phyloP scores from a whole-genome alignment of 2,113 vertebrate genomes.

The Trichomycterus rosablanca region DNA sequence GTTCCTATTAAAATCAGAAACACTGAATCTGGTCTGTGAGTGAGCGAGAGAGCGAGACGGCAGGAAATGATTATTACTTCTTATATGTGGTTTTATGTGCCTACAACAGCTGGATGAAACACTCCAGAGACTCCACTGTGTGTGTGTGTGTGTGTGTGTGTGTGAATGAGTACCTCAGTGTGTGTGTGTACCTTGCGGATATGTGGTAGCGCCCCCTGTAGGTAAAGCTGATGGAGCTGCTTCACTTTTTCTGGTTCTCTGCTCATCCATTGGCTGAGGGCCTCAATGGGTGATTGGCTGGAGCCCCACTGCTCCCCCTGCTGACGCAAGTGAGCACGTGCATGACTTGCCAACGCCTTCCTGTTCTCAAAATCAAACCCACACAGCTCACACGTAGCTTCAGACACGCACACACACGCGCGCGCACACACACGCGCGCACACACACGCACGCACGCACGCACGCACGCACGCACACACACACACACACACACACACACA shows the following conservation, averaged over 20 bases:
- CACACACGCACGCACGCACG: not conserved
- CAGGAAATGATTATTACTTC: too few species aligned
- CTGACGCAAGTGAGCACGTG: constrained; percentile 85
- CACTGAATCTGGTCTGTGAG: too few species aligned
- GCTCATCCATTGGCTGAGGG: constrained; percentile 84
- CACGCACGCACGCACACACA: constrained; percentile 2
- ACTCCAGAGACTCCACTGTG: not conserved
- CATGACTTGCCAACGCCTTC: constrained; percentile 89
- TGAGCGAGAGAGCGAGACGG: too few species aligned
- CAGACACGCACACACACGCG: constrained; percentile 50
- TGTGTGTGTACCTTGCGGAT: constrained; percentile 49
- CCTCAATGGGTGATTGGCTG: constrained; percentile 86
- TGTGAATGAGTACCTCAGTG: too few species aligned
- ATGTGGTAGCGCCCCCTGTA: constrained; percentile 76
- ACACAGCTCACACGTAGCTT: constrained; percentile 86
- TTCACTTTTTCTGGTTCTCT: constrained; percentile 79
- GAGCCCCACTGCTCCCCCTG: constrained; percentile 89
- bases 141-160: not conserved
- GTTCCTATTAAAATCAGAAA: too few species aligned
- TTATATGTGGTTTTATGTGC: too few species aligned
- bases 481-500: not conserved
- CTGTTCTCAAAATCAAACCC: constrained; percentile 92
- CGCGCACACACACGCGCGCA: not conserved
- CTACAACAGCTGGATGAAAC: too few species aligned
- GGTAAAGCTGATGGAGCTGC: constrained; percentile 80